Base-by-base conservation (phyloP, 2,888 invertebrate species). In the Callyntrura guangdongensis region DNA sequence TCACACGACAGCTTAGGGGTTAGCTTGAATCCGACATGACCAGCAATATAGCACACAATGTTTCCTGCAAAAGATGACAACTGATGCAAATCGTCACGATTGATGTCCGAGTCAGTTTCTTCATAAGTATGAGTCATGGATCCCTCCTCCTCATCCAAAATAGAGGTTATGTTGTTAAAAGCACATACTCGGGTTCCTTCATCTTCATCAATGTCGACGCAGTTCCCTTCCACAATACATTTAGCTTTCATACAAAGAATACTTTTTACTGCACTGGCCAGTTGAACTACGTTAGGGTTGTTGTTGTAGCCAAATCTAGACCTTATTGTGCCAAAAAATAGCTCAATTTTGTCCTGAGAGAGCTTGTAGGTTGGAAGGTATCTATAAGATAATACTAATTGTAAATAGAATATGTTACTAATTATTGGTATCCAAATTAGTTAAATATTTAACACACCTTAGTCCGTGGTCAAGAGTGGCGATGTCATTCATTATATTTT, bases 261-360 rank as follows among this genome's bases (percentile, higher is more conserved):
- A 0, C 0, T 5, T 45, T 45, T 36, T 0, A 72, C 45, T 2
- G 3, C 14, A 14, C 45, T 14, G 4, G 0, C 4, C n/a, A 72
- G 36, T 6, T 72, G 72, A 3, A 72, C 5, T 3, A n/a, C 36
- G 8, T 72, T 47, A n/a, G 86, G 86, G 14, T 86, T 86, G 20
- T 86, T 77, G 47, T 86, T 86, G 11, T 4, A 61, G 0, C 86
- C 86, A 47, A 61, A 49, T 20, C 86, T 0, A 3, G 86, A 61
- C 4, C 86, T 17, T 0, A 86, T 0, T 11, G n/a, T 45, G 5
- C 64, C 11, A 20, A 86, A 86, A 27, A 86, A 79, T 0, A 36
- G 5, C 53, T 86, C 86, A 6, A 86, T 0, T 12, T 14, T 14
- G 17, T 86, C 86, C 45, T 86, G 86, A 0, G 74, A 74, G 0